Evolutionary conservation across 2,113 vertebrate species (phyloP).

Genomic region (Otis tarda): DNA sequence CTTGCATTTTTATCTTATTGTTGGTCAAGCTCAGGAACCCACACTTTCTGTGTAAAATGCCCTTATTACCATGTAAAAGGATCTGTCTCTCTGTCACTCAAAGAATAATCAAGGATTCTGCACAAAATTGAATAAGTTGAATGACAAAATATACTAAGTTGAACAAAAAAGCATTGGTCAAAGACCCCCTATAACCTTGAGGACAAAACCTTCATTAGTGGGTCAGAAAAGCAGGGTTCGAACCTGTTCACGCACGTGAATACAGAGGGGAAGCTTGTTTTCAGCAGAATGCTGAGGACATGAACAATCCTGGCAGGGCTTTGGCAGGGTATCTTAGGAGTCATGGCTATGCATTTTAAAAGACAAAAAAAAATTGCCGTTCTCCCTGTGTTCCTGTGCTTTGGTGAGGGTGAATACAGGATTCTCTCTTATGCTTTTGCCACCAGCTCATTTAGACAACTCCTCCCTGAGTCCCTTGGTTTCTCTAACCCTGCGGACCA

Average conservation of each 20-base stretch:
- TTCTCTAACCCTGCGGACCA: not conserved
- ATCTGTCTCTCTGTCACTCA: not conserved
- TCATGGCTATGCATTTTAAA: not conserved
- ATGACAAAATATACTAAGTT: not conserved
- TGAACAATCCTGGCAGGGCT: not conserved
- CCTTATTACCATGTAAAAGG: not conserved
- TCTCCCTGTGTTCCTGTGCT: not conserved
- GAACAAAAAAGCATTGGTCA: not conserved
- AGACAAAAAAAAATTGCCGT: not conserved
- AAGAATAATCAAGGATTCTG: not conserved
- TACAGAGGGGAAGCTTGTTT: not conserved
- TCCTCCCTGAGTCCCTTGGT: not conserved
- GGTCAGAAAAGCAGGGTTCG: not conserved
- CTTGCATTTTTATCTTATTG: not conserved
- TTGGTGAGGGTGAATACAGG: not conserved
- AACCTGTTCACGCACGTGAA: not conserved
- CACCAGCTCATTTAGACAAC: not conserved
- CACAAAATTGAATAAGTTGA: not conserved
- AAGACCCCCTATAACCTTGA: not conserved
- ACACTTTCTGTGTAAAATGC: not conserved
- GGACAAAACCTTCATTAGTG: not conserved
- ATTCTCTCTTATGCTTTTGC: not conserved
- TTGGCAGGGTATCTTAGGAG: not conserved
- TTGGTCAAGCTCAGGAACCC: not conserved
- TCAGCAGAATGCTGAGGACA: not conserved